Evolutionary conservation across 2,888 invertebrate genomes (phyloP).

Genomic region (Deroplatys truncata): DNA sequence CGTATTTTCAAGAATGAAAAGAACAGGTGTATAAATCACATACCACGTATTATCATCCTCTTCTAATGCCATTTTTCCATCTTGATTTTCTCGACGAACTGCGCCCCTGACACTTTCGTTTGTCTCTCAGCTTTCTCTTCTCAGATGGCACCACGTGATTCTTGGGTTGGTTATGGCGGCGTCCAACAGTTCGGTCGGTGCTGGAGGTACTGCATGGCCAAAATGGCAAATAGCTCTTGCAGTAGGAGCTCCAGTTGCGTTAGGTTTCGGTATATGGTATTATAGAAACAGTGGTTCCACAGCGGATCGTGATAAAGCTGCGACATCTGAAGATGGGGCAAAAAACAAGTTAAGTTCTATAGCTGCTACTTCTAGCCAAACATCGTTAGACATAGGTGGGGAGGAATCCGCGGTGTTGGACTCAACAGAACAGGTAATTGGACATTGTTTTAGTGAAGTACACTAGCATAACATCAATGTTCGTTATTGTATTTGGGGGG

Average conservation of each 20-base stretch:
- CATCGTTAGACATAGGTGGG: constrained; percentile 55
- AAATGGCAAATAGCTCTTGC: constrained; percentile 86
- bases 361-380: constrained; percentile 47
- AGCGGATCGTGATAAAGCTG: constrained; percentile 33
- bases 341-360: constrained; percentile 40
- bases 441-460: neutral
- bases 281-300: constrained; percentile 52
- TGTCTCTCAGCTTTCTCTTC: neutral
- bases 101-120: neutral
- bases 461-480: neutral
- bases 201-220: constrained; percentile 35
- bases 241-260: constrained; percentile 76
- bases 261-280: constrained; percentile 78
- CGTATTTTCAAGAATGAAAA: neutral
- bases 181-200: constrained; percentile 10
- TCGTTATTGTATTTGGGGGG: too few species aligned
- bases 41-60: constrained; percentile 62
- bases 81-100: neutral
- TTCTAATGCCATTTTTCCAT: constrained; percentile 53
- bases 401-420: constrained; percentile 41
- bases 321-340: constrained; percentile 45
- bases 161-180: constrained; percentile 17
- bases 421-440: constrained; percentile 38
- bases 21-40: constrained; percentile 34
- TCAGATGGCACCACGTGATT: constrained; percentile 3